phyloP scores from a whole-genome alignment of 2,797 vertebrate genomes.

The Sciaenops ocellatus region DNA sequence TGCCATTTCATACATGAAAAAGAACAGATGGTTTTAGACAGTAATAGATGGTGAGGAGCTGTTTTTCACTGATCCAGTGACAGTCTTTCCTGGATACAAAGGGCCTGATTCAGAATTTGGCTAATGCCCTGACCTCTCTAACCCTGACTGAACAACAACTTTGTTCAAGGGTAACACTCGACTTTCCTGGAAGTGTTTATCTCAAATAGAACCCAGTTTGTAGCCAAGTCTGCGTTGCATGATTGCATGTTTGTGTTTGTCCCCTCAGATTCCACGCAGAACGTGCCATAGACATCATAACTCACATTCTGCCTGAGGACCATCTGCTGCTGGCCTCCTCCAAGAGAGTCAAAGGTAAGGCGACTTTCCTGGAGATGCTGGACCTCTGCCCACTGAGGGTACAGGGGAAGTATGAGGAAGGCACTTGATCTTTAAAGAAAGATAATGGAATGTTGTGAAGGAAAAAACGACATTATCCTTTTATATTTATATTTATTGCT shows the following conservation, averaged over 20 bases:
- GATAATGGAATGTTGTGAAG: neutral
- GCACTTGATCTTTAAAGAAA: neutral
- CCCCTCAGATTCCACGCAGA: conserved; percentile 96
- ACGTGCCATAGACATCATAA: conserved; percentile 99
- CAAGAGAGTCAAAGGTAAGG: conserved; percentile 98
- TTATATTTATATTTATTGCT: neutral
- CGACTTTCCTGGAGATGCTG: neutral
- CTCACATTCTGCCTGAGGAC: conserved; percentile 99
- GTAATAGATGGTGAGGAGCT: neutral
- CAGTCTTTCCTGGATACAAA: neutral
- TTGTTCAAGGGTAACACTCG: conserved; percentile 11
- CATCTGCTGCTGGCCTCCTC: conserved; percentile 98
- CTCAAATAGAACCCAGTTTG: conserved; percentile 6
- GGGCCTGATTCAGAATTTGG: conserved; percentile 23
- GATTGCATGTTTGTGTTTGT: conserved; percentile 48
- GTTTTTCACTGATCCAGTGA: neutral
- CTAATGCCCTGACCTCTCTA: conserved; percentile 41
- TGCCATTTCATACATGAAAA: neutral
- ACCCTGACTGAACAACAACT: conserved; percentile 34
- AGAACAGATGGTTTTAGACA: neutral
- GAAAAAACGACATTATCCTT: neutral
- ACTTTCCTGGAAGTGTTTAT: conserved; percentile 65
- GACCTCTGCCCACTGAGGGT: conserved; percentile 27
- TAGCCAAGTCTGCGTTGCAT: conserved; percentile 19
- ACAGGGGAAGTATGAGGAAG: neutral